Evolutionary conservation across 2,113 vertebrate species (phyloP).

Genomic region (Rhinolophus ferrumequinum): DNA sequence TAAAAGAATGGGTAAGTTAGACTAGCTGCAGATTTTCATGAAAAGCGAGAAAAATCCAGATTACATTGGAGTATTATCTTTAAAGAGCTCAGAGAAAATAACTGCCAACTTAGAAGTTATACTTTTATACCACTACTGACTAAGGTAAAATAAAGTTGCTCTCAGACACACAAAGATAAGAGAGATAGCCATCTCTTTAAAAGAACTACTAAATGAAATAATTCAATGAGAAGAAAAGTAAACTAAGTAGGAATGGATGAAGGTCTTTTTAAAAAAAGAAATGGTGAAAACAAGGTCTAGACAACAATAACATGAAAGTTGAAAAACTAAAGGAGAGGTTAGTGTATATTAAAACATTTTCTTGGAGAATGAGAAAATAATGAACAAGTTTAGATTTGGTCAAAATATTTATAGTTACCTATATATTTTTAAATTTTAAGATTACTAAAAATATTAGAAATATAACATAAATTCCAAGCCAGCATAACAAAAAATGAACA

Average conservation of each 20-base stretch:
- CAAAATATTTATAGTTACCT: neutral
- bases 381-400: neutral
- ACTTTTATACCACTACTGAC: neutral
- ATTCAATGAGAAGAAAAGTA: neutral
- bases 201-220: neutral
- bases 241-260: neutral
- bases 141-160: conserved; percentile 8
- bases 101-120: neutral
- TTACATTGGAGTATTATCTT: neutral
- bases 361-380: neutral
- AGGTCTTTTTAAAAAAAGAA: neutral
- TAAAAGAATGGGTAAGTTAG: neutral
- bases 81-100: neutral
- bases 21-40: neutral
- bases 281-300: neutral
- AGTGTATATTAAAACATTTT: neutral
- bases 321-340: neutral
- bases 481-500: neutral
- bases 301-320: neutral
- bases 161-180: neutral
- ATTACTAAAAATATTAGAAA: conserved; percentile 1
- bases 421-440: neutral
- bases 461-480: neutral
- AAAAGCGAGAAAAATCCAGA: neutral
- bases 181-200: neutral